Base-by-base conservation (phyloP, 2,113 vertebrate genomes). In the Picathartes gymnocephalus region DNA sequence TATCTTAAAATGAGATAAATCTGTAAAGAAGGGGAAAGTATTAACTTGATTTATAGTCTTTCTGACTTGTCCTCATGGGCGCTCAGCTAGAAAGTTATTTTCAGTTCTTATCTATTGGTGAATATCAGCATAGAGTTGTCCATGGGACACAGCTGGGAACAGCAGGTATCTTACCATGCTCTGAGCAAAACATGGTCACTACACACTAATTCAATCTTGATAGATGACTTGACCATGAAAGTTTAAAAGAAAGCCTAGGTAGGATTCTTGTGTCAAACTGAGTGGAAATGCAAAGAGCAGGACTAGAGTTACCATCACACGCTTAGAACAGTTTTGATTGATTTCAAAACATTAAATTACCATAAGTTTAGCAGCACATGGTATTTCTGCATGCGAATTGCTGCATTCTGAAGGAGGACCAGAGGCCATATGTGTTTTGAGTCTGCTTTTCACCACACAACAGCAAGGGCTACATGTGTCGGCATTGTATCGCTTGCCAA, bases 1-100 rank as follows among this genome's bases (percentile, higher is more conserved):
- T 90, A 81, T 57, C 90, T 93, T 92, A 81, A 96, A 97, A 94
- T 81, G 72, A 86, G 68, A 94, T 86, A 93, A 81, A 93, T 84
- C 77, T 81, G 93, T 40, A 68, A 94, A 86, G 68, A 77, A 66
- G 69, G 80, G 90, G 86, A 81, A 92, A 81, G 77, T 93, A 95
- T 88, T 88, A 88, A 81, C 53, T 69, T 94, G 82, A 96, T 96
- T 95, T 93, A 94, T 76, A 72, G 0, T 17, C 44, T 83, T 78
- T 93, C 88, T 78, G 39, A 65, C 71, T 92, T 71, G 72, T 84
- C 88, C 88, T 90, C 77, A 42, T 18, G 56, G 51, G 56, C 5
- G 2, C 65, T 91, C 76, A 74, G 61, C 51, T 92, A 88, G 88
- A 77, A 96, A 92, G 80, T 64, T 81, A 71, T 74, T 92, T 92